Evolutionary conservation across 2,113 vertebrate species (phyloP), one percentile per base, ranked within the genome.

Genomic region (Neogale vison): DNA sequence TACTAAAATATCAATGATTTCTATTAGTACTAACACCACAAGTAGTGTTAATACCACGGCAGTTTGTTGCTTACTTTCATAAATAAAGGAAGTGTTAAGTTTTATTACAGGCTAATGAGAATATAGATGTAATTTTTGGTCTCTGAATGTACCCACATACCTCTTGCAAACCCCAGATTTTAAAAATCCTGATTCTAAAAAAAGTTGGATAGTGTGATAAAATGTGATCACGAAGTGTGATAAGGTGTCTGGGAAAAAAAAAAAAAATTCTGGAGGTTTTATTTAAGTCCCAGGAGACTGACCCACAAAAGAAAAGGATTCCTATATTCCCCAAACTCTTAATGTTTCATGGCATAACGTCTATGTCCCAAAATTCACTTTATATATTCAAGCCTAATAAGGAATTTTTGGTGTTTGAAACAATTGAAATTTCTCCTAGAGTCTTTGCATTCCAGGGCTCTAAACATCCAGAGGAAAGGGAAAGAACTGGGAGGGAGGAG

Each of bases 381-480:
- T 96, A 98, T 83, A 90, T 72, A 98, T 97, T 97, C 92, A 97
- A 97, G 93, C 83, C 96, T 96, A 92, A 88, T 97, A 96, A 98
- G 90, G 92, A 57, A 36, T 96, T 39, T 98, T 93, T 65, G 93
- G 77, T 71, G 47, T 82, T 98, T 97, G 69, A 3, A 98, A 97
- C 87, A 97, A 97, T 90, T 97, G 95, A 93, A 97, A 98, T 98
- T 97, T 98, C 79, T 98, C 93, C 87, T 94, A 93, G 92, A 96
- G 92, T 97, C 57, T 97, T 96, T 98, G 76, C 81, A 63, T 71
- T 93, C 90, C 76, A 63, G 39, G 90, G 77, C 77, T 97, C 90
- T 97, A 97, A 97, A 96, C 90, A 77, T 39, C 92, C 85, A 97
- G 74, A 96, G 93, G 67, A 98, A 93, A 97, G 76, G 29, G 83